Evolutionary conservation across 1,140 invertebrate species (phyloP), one percentile per base, ranked within the genome.

Genomic region (Aphaenogaster ashmeadi): DNA sequence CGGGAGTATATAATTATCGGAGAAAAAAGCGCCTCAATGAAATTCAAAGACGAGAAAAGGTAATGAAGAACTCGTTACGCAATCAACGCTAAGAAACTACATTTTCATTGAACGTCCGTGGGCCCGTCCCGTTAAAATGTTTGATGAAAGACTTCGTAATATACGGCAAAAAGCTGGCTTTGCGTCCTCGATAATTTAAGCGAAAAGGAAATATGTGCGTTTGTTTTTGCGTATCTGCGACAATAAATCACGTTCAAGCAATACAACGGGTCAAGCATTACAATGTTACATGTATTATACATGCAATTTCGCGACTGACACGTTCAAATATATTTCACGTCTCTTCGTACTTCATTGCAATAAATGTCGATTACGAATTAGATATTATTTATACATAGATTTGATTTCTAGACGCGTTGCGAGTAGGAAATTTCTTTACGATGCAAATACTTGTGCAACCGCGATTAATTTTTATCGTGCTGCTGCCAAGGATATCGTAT

Each of bases 191-290:
- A 60, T 58, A 60, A 72, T 58, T 72, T 13, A 72, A 83, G 6
- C 36, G 38, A 7, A 36, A 38, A 72, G 54, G 21, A 41, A 58
- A 83, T 74, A 71, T 9, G 67, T 56, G 47, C 21, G 38, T 74
- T 83, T 83, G 38, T 74, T 83, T 74, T 83, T 83, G 54, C 67
- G 56, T 58, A 74, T 83, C 38, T 47, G 9, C 21, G 18, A 60
- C 41, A 44, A 72, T 38, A 47, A 74, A 74, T 83, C 67, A 72
- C 67, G 41, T 56, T 33, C 27, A 15, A 60, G 27, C 36, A 38
- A 15, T 15, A 52, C 27, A 8, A 18, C 47, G 36, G 21, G 27
- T 67, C 56, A 18, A 33, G 21, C 8, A 52, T 58, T 6, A 58
- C 21, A 18, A 54, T 44, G 18, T 58, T 44, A 33, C 41, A 44